phyloP scores from a whole-genome alignment of 2,888 invertebrate genomes.

The Tyria jacobaeae region DNA sequence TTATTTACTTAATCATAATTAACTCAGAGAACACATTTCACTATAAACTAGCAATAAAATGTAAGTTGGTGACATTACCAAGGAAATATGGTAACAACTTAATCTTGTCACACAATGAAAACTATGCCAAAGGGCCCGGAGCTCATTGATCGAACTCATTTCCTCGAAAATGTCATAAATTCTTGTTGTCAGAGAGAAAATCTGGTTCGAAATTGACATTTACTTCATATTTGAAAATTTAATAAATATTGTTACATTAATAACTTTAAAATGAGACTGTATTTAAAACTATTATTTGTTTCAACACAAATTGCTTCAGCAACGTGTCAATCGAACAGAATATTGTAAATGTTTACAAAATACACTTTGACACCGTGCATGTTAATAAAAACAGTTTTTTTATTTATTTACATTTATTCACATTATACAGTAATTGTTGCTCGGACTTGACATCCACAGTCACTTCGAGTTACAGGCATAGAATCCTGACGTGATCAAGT shows the following conservation, averaged over 20 bases:
- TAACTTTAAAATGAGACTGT: background rate
- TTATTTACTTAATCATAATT: slow-evolving; percentile 33
- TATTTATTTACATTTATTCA: background rate
- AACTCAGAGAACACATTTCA: slow-evolving; percentile 24
- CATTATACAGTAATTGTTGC: too few relatives aligned
- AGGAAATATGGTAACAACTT: slow-evolving; percentile 30
- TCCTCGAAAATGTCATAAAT: slow-evolving; percentile 63
- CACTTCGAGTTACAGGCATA: too few relatives aligned
- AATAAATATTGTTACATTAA: background rate
- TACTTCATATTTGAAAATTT: background rate
- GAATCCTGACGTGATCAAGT: too few relatives aligned
- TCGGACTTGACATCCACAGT: too few relatives aligned
- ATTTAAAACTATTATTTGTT: too few relatives aligned
- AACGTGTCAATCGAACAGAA: too few relatives aligned
- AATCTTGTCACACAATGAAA: slow-evolving; percentile 56
- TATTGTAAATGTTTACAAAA: too few relatives aligned
- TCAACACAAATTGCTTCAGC: too few relatives aligned
- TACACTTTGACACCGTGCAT: background rate
- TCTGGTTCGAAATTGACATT: slow-evolving; percentile 41
- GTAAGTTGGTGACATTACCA: slow-evolving; percentile 32
- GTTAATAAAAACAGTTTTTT: background rate
- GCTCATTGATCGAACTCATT: slow-evolving; percentile 59
- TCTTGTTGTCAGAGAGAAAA: slow-evolving; percentile 52
- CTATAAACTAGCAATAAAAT: slow-evolving; percentile 35
- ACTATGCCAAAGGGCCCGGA: slow-evolving; percentile 52